Percentiles rank a stretch among this genome's conserved stretches.
These are phyloP conservation scores for Syrrhaptes paradoxus DNA, from an alignment of 2,113 vertebrate genomes.

Conservation along the genomic window DNA sequence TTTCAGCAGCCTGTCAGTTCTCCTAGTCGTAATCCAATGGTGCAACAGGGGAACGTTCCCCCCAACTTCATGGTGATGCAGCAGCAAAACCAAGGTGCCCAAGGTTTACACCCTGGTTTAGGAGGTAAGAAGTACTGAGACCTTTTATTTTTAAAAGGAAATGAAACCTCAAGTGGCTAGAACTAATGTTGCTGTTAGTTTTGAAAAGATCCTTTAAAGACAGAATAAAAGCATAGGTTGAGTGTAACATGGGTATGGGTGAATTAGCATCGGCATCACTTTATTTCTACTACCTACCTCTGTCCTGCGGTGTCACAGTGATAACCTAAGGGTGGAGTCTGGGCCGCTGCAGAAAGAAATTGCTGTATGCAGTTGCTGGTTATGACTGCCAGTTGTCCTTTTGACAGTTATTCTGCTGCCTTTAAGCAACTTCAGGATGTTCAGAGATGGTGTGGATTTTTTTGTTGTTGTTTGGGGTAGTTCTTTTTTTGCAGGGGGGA, in stretches of 20 bases:
- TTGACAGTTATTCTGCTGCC: background rate
- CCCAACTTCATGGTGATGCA: slow-evolving; percentile 96
- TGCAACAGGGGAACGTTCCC: slow-evolving; percentile 89
- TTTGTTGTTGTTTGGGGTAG: background rate
- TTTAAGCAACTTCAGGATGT: background rate
- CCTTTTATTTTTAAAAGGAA: slow-evolving; percentile 26
- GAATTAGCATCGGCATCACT: background rate
- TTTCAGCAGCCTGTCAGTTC: slow-evolving; percentile 94
- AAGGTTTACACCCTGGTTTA: slow-evolving; percentile 88
- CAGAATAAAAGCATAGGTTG: background rate
- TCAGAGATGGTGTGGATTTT: background rate
- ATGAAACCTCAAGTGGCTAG: slow-evolving; percentile 9
- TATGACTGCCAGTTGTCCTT: background rate
- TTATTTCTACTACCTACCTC: background rate
- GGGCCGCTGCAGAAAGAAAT: background rate
- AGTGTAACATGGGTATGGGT: background rate
- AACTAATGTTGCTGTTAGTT: background rate
- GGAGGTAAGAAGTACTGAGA: slow-evolving; percentile 80
- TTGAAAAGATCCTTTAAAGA: background rate
- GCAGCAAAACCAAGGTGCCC: slow-evolving; percentile 90
- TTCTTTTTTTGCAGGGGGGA: background rate
- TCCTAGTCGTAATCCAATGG: slow-evolving; percentile 90
- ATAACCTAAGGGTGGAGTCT: background rate
- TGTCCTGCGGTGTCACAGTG: background rate
- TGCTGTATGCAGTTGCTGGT: background rate